Evolutionary conservation across 2,113 vertebrate species (phyloP).

Genomic region (Argyrosomus japonicus): DNA sequence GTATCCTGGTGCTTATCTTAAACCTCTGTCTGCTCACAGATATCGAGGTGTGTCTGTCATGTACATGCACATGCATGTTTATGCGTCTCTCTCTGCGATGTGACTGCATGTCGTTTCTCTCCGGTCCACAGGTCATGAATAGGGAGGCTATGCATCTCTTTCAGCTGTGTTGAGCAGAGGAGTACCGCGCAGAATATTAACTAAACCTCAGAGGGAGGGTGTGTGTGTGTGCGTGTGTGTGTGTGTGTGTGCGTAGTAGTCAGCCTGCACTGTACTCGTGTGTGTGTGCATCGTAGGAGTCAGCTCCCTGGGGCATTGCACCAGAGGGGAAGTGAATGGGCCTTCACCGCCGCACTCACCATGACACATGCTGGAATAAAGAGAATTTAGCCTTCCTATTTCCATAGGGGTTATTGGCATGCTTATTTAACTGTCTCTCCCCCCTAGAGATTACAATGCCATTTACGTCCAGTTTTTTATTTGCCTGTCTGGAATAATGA

Average conservation of each 20-base stretch:
- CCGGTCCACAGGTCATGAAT: constrained; percentile 66
- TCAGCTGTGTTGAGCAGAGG: constrained; percentile 77
- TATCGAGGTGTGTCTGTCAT: constrained; percentile 12
- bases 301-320: constrained; percentile 65
- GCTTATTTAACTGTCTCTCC: constrained; percentile 68
- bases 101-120: constrained; percentile 47
- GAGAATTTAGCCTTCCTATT: constrained; percentile 54
- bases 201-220: constrained; percentile 43
- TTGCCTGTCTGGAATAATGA: constrained; percentile 76
- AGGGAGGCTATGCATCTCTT: constrained; percentile 74
- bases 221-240: not conserved
- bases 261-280: constrained; percentile 42
- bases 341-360: constrained; percentile 48
- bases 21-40: constrained; percentile 9
- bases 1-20: constrained; percentile 4
- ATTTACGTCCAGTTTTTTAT: constrained; percentile 66
- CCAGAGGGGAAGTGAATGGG: constrained; percentile 39
- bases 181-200: constrained; percentile 79
- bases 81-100: constrained; percentile 32
- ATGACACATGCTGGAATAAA: constrained; percentile 66
- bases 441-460: constrained; percentile 64
- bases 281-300: constrained; percentile 45
- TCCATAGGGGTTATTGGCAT: constrained; percentile 70
- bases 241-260: constrained; percentile 18
- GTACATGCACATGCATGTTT: constrained; percentile 17